Base-by-base conservation (phyloP, 2,888 invertebrate species). In the Polyommatus iphigenia region DNA sequence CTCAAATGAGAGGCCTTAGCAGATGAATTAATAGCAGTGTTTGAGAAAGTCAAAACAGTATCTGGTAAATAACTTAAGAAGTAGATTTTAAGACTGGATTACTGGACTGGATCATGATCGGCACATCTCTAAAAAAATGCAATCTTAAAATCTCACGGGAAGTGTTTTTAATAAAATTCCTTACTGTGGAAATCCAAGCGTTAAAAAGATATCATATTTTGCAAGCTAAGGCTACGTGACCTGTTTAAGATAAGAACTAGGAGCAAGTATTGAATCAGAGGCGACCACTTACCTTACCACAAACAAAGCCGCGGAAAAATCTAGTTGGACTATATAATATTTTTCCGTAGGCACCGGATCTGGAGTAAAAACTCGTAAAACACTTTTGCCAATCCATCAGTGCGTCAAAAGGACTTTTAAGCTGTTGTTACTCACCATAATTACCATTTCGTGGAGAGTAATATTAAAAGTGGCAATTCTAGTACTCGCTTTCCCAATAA, bases 201-300 rank as follows among this genome's bases (percentile, higher is more conserved):
- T 46, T 75, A 75, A 75, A 50, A 75, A 50, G 75, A 75, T 75
- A 75, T 75, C 75, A 75, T 75, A 75, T 75, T 75, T 75, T 54
- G 75, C 54, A 50, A 46, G 46, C 75, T 50, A 24, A 75, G 50
- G 13, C 54, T 20, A 75, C 75, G 75, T 75, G 75, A 75, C 50
- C 75, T 54, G 75, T 15, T 75, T 75, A 24, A 54, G 75, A 75
- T 75, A 29, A 13, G 18, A 50, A 13, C 75, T n/a, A 67, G 13
- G 67, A 67, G 24, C 24, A 29, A 29, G 29, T 67, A 67, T 67
- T 67, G 67, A 29, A 29, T 8, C 62, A 67, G 67, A 67, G 10
- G 67, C 15, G 67, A n/a, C n/a, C n/a, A n/a, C n/a, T n/a, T n/a
- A n/a, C n/a, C n/a, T n/a, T n/a, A 46, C 10, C 13, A 46, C 10